Evolutionary conservation across 2,797 vertebrate genomes (phyloP).

Genomic region (Takifugu rubripes): DNA sequence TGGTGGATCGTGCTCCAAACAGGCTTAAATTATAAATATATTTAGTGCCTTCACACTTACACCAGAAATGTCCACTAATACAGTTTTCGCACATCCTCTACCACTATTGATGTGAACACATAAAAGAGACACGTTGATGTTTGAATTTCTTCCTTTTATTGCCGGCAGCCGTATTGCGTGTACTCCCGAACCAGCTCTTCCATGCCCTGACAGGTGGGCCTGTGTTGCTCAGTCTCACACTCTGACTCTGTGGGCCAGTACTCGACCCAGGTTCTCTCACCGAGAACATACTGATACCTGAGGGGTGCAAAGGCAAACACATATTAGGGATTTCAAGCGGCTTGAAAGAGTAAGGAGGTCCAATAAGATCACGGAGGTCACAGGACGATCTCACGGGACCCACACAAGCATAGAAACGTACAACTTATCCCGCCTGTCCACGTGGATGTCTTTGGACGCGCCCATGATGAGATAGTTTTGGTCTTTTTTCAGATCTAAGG

Average conservation of each 20-base stretch:
- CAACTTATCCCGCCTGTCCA: too few relatives aligned
- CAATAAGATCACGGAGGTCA: too few relatives aligned
- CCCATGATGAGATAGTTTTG: conserved; percentile 75
- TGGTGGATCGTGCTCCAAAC: too few relatives aligned
- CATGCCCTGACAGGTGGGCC: conserved; percentile 31
- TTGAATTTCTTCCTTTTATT: conserved; percentile 2
- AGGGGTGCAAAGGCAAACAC: not conserved
- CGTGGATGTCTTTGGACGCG: conserved; percentile 43
- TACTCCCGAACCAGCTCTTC: conserved; percentile 24
- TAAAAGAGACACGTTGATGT: not conserved
- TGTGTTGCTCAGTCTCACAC: conserved; percentile 25
- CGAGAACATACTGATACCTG: conserved; percentile 51
- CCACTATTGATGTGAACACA: not conserved
- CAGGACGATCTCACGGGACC: too few relatives aligned
- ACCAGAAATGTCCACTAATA: not conserved
- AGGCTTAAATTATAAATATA: not conserved
- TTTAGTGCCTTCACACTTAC: not conserved
- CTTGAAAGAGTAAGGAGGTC: too few relatives aligned
- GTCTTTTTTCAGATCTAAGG: conserved; percentile 30
- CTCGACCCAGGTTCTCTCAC: conserved; percentile 61
- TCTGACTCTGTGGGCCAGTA: conserved; percentile 52
- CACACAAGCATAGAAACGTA: too few relatives aligned
- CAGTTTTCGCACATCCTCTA: not conserved
- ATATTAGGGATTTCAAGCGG: too few relatives aligned
- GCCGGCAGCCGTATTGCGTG: conserved; percentile 11